Evolutionary conservation across 2,113 vertebrate genomes (phyloP).

Genomic region (Tympanuchus pallidicinctus): DNA sequence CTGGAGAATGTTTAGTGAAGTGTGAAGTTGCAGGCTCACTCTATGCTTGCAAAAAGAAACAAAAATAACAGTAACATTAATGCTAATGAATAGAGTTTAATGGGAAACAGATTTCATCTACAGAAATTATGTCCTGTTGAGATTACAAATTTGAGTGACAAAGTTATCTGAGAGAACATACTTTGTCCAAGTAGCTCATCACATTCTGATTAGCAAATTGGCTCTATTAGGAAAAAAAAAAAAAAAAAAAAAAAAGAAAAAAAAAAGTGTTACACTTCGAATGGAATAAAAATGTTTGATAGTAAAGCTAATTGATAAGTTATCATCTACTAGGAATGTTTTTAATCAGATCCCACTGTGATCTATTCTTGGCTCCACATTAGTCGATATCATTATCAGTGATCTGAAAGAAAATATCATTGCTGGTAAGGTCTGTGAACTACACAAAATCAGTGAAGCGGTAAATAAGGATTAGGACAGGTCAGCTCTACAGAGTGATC

Average conservation of each 20-base stretch:
- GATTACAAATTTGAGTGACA: background rate
- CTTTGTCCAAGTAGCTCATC: background rate
- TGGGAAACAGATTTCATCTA: background rate
- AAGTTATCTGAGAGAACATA: background rate
- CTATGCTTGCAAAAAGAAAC: background rate
- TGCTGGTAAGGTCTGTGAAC: background rate
- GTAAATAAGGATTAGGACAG: background rate
- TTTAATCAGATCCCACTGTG: background rate
- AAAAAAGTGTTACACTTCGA: background rate
- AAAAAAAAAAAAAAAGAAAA: background rate
- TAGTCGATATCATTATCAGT: background rate
- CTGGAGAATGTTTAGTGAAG: background rate
- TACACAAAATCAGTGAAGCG: slow-evolving; percentile 7
- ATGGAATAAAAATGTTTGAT: background rate
- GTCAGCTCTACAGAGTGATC: background rate
- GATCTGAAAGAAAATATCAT: background rate
- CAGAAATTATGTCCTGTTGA: background rate
- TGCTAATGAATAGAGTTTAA: background rate
- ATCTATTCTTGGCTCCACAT: background rate
- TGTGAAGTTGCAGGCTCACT: background rate
- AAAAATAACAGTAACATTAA: background rate
- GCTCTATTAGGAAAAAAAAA: background rate
- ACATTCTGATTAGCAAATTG: background rate
- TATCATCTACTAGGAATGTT: background rate
- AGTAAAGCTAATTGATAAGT: background rate